Conservation (phyloP, 1,140 invertebrate species). For the Meloidogyne hapla region DNA sequence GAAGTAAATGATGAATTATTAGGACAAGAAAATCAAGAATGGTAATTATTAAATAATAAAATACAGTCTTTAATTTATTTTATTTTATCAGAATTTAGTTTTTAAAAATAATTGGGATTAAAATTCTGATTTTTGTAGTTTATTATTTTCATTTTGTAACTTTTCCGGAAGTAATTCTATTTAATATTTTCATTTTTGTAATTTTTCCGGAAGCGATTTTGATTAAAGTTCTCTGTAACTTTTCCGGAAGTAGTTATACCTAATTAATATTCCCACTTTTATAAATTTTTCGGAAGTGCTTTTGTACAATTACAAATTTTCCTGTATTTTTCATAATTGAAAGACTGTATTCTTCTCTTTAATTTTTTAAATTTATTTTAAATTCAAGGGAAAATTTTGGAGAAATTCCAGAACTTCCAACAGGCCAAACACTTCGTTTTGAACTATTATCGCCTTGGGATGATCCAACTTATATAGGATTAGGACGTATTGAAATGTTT, state of each 20-base stretch:
- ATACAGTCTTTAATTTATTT: too few relatives aligned
- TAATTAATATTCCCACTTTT: not conserved
- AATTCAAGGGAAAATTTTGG: not conserved
- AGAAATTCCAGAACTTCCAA: constrained; percentile 47
- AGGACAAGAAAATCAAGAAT: not conserved
- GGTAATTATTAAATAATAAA: not conserved
- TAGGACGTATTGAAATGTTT: constrained; percentile 80
- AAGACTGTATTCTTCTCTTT: too few relatives aligned
- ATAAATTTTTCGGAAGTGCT: not conserved
- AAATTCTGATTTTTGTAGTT: not conserved
- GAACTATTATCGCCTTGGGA: constrained; percentile 78
- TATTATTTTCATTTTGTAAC: too few relatives aligned
- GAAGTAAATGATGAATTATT: not conserved
- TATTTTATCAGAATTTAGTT: too few relatives aligned
- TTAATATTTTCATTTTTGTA: not conserved
- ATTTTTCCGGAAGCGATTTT: constrained; percentile 1
- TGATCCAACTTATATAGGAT: constrained; percentile 77
- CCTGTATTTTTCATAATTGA: too few relatives aligned
- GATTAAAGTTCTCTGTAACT: constrained; percentile 3
- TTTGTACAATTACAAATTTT: constrained; percentile 18
- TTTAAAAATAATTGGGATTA: too few relatives aligned
- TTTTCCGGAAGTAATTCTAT: not conserved
- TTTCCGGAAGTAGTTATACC: not conserved
- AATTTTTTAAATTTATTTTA: not conserved
- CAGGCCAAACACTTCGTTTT: constrained; percentile 38